phyloP scores from a whole-genome alignment of 1,140 invertebrate species.

The Lutraria rhynchaena region DNA sequence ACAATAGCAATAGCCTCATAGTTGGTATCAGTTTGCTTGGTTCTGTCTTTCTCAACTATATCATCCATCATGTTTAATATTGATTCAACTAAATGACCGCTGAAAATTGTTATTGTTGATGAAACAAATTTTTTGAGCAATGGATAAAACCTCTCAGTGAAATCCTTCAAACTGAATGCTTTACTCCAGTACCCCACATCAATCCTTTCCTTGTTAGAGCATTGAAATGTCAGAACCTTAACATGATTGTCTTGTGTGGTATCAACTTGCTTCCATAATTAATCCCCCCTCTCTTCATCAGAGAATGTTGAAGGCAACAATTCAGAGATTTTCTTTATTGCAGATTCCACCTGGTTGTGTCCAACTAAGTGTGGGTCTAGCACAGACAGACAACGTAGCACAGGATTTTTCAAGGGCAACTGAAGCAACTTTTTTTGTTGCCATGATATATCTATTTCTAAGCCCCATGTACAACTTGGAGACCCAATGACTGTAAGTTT shows the following conservation, averaged over 20 bases:
- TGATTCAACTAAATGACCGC: conserved; percentile 31
- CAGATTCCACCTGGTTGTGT: conserved; percentile 10
- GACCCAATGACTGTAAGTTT: conserved; percentile 20
- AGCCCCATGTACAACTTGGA: conserved; percentile 17
- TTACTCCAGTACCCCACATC: conserved; percentile 45
- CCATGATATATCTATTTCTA: conserved; percentile 28
- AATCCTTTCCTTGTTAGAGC: conserved; percentile 9
- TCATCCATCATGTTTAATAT: conserved; percentile 61
- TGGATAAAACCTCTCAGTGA: conserved; percentile 24
- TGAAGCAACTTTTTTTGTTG: conserved; percentile 35
- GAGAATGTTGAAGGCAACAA: too few relatives aligned
- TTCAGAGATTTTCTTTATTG: conserved; percentile 21
- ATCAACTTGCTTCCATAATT: not conserved
- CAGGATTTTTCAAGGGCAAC: conserved; percentile 22
- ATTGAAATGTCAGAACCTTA: not conserved
- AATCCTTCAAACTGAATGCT: conserved; percentile 7
- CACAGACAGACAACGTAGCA: conserved; percentile 5
- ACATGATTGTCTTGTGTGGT: conserved; percentile 20
- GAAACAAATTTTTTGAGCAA: conserved; percentile 22
- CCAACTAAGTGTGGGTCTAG: conserved; percentile 21
- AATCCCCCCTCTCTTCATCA: conserved; percentile 26
- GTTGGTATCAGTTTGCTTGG: conserved; percentile 32
- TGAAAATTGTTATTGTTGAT: conserved; percentile 42
- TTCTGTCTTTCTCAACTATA: conserved; percentile 52
- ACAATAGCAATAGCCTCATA: conserved; percentile 41